Evolutionary conservation across 2,113 vertebrate genomes (phyloP), one percentile per base, ranked within the genome.

Genomic region (Vulpes vulpes): DNA sequence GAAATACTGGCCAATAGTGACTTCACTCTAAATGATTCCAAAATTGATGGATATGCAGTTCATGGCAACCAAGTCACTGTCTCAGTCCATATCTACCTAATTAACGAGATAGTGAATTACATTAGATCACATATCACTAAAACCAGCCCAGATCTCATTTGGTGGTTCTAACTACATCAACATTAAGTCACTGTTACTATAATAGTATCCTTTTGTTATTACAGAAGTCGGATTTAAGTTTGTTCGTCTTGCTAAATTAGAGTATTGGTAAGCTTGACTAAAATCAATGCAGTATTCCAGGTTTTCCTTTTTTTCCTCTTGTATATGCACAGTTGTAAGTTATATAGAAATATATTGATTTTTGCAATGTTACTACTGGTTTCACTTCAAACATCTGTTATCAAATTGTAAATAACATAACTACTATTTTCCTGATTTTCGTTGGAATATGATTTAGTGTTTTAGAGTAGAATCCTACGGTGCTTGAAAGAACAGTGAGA

Each of bases 251-350:
- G 38, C 84, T 88, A 51, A 74, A 43, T 38, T 38, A 87, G 27
- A 20, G 2, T 82, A 12, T 62, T 69, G 32, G 27, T 80, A 53
- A 67, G n/a, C 60, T 38, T 79, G 73, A 91, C 51, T 0, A 7
- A 92, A 92, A 95, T 89, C 73, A 93, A 57, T 83, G 43, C 27
- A 57, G 1, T 89, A 11, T 83, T 76, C 53, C 81, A 90, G 73
- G 49, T 43, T 92, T 97, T 97, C 35, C 27, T 22, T 59, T 51
- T 97, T 89, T 53, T 94, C 9, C 35, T 69, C 64, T 51, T 73
- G 2, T 80, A 43, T 17, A 32, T 10, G 64, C 2, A 57, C 32
- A 49, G 16, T 82, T 93, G 32, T 25, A 57, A 90, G 80, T 79
- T 79, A 65, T 25, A 8, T 76, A 74, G 69, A 83, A 59, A 69